Base-by-base conservation (phyloP, 2,797 vertebrate genomes). In the Amblyraja radiata region DNA sequence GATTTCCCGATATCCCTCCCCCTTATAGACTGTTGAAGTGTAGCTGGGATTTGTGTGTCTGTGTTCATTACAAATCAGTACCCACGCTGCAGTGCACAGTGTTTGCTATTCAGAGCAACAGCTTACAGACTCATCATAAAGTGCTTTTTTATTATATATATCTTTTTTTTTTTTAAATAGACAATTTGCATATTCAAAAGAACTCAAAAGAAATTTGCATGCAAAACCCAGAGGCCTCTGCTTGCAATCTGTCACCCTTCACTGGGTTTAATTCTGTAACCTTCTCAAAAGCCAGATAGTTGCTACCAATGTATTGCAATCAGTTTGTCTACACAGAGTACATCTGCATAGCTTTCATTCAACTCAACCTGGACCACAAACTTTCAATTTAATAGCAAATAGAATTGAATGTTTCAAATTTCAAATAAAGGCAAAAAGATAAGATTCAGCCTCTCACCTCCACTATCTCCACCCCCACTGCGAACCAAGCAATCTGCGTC, bases 201-300 rank as follows among this genome's bases (percentile, higher is more conserved):
- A 95, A 95, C 94, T 93, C 61, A 65, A 83, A 73, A 94, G 94
- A 94, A 94, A 96, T 97, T 96, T 96, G 95, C 96, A 96, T 96
- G 94, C 94, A 95, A 95, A 94, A 95, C 95, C 95, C 95, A 95
- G 95, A 95, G 95, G 94, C 95, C 94, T 95, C 94, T 94, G 94
- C 95, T 94, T 95, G 93, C 96, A 96, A 95, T 95, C 96, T 96
- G 96, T 95, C 95, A 95, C 95, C 95, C 95, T 96, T 95, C 95
- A 79, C 94, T 95, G 94, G 94, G 93, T 96, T 95, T 95, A 95
- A 90, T 95, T 95, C 95, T 95, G 94, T 95, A 95, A 95, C 95
- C 94, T 96, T 96, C 93, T 93, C 93, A 94, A 93, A 93, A 93
- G 93, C 94, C 25, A n/a, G 93, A 84, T n/a, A 88, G 84, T 88